A percentile compares a stretch with the other conserved stretches of the same genome.
These are phyloP conservation scores for Protobothrops flavoviridis DNA, from an alignment of 2,113 vertebrate genomes.

Conservation along the genomic window DNA sequence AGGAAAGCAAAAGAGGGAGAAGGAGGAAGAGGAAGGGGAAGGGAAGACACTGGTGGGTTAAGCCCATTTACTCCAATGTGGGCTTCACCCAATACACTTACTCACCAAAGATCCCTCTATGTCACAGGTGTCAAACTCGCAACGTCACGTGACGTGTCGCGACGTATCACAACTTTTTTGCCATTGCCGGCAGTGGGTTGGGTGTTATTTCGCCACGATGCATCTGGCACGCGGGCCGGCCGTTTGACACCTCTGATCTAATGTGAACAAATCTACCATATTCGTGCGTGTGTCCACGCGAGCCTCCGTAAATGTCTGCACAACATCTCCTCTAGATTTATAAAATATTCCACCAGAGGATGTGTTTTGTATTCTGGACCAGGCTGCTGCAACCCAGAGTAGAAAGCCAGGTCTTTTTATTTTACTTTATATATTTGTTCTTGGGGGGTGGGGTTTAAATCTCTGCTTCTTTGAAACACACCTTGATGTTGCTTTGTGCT, in stretches of 20 bases:
- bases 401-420: not conserved
- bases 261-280: not conserved
- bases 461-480: slow-evolving; percentile 33
- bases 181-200: too few species aligned
- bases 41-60: too few species aligned
- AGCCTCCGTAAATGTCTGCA: not conserved
- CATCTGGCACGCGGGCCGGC: too few species aligned
- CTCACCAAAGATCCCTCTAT: too few species aligned
- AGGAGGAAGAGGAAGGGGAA: too few species aligned
- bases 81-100: not conserved
- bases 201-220: too few species aligned
- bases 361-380: slow-evolving; percentile 34
- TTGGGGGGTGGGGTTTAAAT: too few species aligned
- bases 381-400: not conserved
- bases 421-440: not conserved
- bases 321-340: not conserved
- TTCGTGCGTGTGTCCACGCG: not conserved
- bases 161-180: too few species aligned
- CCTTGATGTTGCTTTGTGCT: slow-evolving; percentile 32
- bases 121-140: too few species aligned
- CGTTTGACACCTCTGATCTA: not conserved
- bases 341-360: slow-evolving; percentile 18
- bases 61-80: not conserved
- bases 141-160: too few species aligned
- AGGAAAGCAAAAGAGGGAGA: not conserved